Evolutionary conservation across 2,888 invertebrate genomes (phyloP).

Genomic region (Eupithecia abbreviata): DNA sequence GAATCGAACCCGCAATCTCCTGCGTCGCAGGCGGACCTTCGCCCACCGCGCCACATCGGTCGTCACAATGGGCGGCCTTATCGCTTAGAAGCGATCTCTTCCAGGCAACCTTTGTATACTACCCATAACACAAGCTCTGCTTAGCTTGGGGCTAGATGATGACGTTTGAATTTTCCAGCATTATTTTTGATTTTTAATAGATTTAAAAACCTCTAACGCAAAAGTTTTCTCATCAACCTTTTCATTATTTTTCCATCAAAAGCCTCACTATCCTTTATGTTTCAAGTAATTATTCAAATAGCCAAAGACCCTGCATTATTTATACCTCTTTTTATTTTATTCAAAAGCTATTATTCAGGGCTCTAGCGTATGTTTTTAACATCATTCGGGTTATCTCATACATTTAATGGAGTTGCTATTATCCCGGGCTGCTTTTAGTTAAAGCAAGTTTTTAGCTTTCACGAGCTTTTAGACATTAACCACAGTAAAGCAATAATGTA

Average conservation of each 20-base stretch:
- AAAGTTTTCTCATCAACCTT: not conserved
- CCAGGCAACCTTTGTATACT: too few relatives aligned
- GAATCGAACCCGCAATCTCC: too few relatives aligned
- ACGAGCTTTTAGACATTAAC: not conserved
- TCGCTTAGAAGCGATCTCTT: too few relatives aligned
- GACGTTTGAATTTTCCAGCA: too few relatives aligned
- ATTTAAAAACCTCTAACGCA: not conserved
- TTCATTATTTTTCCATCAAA: not conserved
- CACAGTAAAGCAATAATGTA: conserved; percentile 5
- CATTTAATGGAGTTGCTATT: conserved; percentile 17
- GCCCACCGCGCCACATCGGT: too few relatives aligned
- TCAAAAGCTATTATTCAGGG: not conserved
- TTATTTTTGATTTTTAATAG: not conserved
- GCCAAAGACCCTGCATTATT: not conserved
- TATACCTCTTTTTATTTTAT: conserved; percentile 1
- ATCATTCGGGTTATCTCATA: conserved; percentile 3
- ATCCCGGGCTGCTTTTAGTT: conserved; percentile 19
- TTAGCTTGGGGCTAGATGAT: too few relatives aligned
- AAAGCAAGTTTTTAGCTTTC: conserved; percentile 8
- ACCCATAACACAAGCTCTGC: too few relatives aligned
- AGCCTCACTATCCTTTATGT: conserved; percentile 2
- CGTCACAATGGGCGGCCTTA: too few relatives aligned
- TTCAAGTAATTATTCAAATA: conserved; percentile 1
- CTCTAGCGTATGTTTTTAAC: not conserved
- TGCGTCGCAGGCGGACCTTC: too few relatives aligned